Evolutionary conservation across 2,888 invertebrate genomes (phyloP).

Genomic region (Sminthurinus aureus): DNA sequence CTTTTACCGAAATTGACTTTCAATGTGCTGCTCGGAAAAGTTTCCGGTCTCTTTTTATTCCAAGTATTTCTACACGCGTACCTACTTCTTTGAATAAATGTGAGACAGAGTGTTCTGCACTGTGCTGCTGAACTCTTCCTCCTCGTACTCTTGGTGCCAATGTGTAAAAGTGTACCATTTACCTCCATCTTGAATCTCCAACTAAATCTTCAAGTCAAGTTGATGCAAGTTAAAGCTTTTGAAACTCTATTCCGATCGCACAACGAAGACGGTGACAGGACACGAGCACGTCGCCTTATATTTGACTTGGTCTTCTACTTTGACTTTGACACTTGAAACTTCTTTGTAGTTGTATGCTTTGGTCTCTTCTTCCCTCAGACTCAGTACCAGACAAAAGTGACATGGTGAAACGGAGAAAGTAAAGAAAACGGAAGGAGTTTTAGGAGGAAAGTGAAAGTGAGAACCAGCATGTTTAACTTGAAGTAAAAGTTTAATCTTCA

Average conservation of each 20-base stretch:
- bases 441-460: too few relatives aligned
- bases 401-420: too few relatives aligned
- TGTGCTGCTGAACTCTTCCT: neutral
- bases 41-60: constrained; percentile 2
- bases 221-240: too few relatives aligned
- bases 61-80: too few relatives aligned
- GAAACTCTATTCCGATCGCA: too few relatives aligned
- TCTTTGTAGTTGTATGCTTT: neutral
- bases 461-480: neutral
- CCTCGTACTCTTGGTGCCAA: neutral
- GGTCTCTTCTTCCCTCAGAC: too few relatives aligned
- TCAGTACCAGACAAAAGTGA: too few relatives aligned
- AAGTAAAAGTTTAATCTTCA: neutral
- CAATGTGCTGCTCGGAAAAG: constrained; percentile 15
- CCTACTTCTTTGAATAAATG: neutral
- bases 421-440: too few relatives aligned
- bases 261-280: too few relatives aligned
- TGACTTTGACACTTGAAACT: neutral
- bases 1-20: constrained; percentile 11
- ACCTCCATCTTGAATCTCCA: neutral
- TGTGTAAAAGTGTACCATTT: neutral
- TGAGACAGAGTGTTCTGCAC: neutral
- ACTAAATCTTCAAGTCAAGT: too few relatives aligned
- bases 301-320: neutral
- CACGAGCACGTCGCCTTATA: too few relatives aligned